Evolutionary conservation across 2,888 invertebrate species (phyloP).

Genomic region (Acanthosepion pharaonis): DNA sequence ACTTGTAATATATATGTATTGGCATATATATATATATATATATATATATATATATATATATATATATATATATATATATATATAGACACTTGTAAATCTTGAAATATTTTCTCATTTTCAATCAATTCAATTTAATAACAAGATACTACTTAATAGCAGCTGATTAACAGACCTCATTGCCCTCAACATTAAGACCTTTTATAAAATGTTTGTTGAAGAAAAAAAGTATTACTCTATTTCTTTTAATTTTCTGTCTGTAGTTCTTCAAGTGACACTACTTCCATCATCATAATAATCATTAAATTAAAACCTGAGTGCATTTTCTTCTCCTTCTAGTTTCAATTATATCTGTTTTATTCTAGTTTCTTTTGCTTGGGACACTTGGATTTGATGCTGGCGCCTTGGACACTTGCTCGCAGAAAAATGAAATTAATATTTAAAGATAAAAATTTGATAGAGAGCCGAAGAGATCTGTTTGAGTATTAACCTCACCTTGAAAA

Average conservation of each 20-base stretch:
- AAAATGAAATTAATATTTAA: neutral
- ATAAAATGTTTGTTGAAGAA: neutral
- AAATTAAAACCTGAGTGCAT: neutral
- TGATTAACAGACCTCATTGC: neutral
- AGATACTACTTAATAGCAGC: neutral
- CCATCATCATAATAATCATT: neutral
- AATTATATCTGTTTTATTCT: neutral
- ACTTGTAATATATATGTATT: too few relatives aligned
- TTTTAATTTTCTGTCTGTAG: neutral
- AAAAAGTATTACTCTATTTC: too few relatives aligned
- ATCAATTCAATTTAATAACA: neutral
- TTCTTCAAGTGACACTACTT: neutral
- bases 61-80: too few relatives aligned
- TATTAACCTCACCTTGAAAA: constrained; percentile 13
- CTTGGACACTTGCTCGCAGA: neutral
- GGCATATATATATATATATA: too few relatives aligned
- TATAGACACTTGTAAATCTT: too few relatives aligned
- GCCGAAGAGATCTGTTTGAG: neutral
- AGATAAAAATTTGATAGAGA: neutral
- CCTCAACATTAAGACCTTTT: neutral
- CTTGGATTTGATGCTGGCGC: neutral
- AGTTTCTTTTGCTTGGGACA: neutral
- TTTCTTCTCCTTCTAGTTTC: neutral
- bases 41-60: too few relatives aligned
- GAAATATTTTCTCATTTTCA: neutral